Conservation (phyloP, 2,888 invertebrate species). For the Empis stercorea region DNA sequence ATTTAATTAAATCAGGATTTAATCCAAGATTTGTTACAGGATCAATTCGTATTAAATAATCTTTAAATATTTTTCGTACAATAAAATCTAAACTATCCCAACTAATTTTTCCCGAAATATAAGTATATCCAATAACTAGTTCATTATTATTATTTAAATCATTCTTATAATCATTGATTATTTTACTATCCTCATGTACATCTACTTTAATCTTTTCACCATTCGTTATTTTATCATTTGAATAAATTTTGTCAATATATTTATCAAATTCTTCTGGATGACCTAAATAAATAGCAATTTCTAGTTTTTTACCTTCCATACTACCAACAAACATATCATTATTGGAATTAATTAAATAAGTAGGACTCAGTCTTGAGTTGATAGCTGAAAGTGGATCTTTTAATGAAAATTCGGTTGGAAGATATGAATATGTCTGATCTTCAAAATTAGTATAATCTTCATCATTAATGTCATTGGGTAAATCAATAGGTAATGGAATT, state of each 20-base stretch:
- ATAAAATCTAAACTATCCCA: slow-evolving; percentile 92
- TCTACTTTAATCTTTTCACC: slow-evolving; percentile 15
- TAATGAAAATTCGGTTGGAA: slow-evolving; percentile 30
- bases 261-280: slow-evolving; percentile 63
- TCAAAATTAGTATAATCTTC: slow-evolving; percentile 19
- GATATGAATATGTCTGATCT: slow-evolving; percentile 20
- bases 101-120: slow-evolving; percentile 82
- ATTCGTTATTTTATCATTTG: slow-evolving; percentile 49
- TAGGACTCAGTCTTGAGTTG: slow-evolving; percentile 23
- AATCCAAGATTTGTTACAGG: slow-evolving; percentile 78
- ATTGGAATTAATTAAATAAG: slow-evolving; percentile 24
- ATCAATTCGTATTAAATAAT: slow-evolving; percentile 85
- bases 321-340: slow-evolving; percentile 44
- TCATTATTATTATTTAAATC: slow-evolving; percentile 52
- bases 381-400: slow-evolving; percentile 31
- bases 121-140: slow-evolving; percentile 76
- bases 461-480: too few relatives aligned
- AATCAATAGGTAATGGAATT: slow-evolving; percentile 34
- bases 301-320: slow-evolving; percentile 66
- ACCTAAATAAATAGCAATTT: slow-evolving; percentile 70
- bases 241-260: slow-evolving; percentile 52
- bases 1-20: slow-evolving; percentile 76
- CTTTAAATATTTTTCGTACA: slow-evolving; percentile 84
- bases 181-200: background rate
- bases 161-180: slow-evolving; percentile 19